Evolutionary conservation across 2,113 vertebrate genomes (phyloP).

Genomic region (Dolichotis patagonum): DNA sequence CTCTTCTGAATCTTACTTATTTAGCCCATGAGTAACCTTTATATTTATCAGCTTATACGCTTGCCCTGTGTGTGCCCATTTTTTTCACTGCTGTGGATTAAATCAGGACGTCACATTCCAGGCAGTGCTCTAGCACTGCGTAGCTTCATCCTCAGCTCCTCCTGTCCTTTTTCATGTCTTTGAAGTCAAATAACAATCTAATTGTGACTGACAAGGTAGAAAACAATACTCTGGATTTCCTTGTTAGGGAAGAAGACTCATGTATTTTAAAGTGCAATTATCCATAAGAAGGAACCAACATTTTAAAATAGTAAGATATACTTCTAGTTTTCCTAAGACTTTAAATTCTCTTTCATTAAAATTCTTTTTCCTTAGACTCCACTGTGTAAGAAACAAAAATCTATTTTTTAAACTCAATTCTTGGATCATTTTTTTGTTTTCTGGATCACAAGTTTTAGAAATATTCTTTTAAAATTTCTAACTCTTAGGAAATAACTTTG

Average conservation of each 20-base stretch:
- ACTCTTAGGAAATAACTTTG: background rate
- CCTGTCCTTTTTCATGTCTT: background rate
- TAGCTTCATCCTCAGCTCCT: background rate
- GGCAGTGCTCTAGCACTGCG: too few relatives aligned
- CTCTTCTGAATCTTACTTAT: background rate
- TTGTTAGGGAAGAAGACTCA: background rate
- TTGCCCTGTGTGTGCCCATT: too few relatives aligned
- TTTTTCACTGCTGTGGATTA: too few relatives aligned
- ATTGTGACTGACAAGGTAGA: background rate
- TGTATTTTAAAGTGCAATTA: background rate
- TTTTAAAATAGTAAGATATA: background rate
- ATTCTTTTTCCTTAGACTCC: background rate
- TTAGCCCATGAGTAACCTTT: background rate
- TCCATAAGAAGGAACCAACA: background rate
- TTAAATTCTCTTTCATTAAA: background rate
- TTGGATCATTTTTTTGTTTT: conserved; percentile 23
- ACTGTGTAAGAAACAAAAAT: conserved; percentile 16
- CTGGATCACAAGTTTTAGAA: conserved; percentile 16
- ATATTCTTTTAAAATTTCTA: background rate
- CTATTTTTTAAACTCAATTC: background rate
- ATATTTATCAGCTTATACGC: background rate
- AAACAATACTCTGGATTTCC: background rate
- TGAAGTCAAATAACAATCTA: background rate
- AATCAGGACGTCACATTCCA: background rate
- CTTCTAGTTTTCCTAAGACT: background rate